Conservation (phyloP, 1,140 invertebrate species). For the Dinothrombium tinctorium region DNA sequence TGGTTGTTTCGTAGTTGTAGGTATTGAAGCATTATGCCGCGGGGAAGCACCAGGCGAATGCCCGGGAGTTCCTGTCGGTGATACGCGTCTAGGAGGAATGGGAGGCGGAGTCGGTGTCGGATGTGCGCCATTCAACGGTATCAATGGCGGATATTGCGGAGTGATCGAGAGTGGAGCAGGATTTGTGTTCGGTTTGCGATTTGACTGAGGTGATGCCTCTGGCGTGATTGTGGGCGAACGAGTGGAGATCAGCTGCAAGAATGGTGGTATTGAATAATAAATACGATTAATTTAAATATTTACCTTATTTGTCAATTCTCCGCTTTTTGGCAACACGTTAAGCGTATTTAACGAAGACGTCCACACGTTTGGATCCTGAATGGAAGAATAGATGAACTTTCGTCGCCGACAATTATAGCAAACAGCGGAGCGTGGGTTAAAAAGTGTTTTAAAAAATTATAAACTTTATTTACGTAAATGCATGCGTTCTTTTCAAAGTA, state of each 20-base stretch:
- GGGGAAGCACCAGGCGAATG: slow-evolving; percentile 17
- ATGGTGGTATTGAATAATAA: not conserved
- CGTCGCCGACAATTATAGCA: too few species aligned
- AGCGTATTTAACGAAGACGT: slow-evolving; percentile 27
- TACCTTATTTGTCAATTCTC: slow-evolving; percentile 12
- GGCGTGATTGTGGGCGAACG: slow-evolving; percentile 33
- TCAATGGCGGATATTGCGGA: not conserved
- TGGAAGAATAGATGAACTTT: not conserved
- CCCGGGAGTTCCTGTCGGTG: slow-evolving; percentile 25
- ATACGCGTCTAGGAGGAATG: slow-evolving; percentile 31
- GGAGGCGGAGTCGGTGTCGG: slow-evolving; percentile 14
- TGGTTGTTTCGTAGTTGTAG: not conserved
- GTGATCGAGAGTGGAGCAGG: not conserved
- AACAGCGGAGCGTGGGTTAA: not conserved
- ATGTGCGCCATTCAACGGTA: slow-evolving; percentile 11
- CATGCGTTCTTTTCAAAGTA: not conserved
- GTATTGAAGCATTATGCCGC: slow-evolving; percentile 9
- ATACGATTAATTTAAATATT: slow-evolving; percentile 12
- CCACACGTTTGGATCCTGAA: slow-evolving; percentile 19
- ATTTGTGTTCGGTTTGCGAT: slow-evolving; percentile 18
- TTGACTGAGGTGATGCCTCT: slow-evolving; percentile 24
- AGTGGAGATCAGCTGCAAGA: slow-evolving; percentile 11
- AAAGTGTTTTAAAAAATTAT: slow-evolving; percentile 1
- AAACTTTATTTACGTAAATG: not conserved
- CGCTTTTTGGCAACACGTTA: slow-evolving; percentile 20